Evolutionary conservation across 2,113 vertebrate genomes (phyloP), one percentile per base, ranked within the genome.

Genomic region (Danionella cerebrum): DNA sequence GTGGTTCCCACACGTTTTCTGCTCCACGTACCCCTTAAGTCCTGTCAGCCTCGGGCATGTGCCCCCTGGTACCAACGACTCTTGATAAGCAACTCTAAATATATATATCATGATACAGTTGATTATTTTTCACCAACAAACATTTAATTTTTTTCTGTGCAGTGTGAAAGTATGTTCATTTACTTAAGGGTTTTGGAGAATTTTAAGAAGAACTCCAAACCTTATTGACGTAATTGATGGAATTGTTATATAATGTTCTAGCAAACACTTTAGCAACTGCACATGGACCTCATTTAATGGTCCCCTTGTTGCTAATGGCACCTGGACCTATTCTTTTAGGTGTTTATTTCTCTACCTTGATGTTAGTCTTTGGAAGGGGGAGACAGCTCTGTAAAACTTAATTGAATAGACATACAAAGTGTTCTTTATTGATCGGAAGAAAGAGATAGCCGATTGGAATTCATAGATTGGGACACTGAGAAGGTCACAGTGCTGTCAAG

Each of bases 401-500:
- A 39, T 21, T 27, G 39, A 59, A 57, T 38, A 8, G 38, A 21
- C n/a, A 53, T 8, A 19, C 35, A 13, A 48, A 63, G 48, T 29
- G 39, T 25, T 16, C 36, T 64, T 19, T 42, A 64, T 64, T 47
- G 19, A 71, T 2, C 18, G 19, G 58, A 25, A 50, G 21, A 55
- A 38, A 24, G 31, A 41, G 7, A 63, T 14, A 50, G 62, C 29
- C 3, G 24, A 36, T 38, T 8, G 19, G 50, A 68, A 25, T 48
- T 69, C 36, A 54, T 54, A 24, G 48, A 31, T 31, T 31, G 59
- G 67, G 22, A 64, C 44, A 58, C 70, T 72, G 21, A 65, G 62
- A 73, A 76, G 65, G 71, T 69, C 76, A 60, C 74, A 42, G 47
- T 29, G 42, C 55, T 29, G 2, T 47, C 72, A 69, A 68, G 78